Percentiles rank a stretch among this genome's conserved stretches.
Evolutionary conservation across 2,888 invertebrate genomes (phyloP).

Genomic region (Pedicia rivosa): DNA sequence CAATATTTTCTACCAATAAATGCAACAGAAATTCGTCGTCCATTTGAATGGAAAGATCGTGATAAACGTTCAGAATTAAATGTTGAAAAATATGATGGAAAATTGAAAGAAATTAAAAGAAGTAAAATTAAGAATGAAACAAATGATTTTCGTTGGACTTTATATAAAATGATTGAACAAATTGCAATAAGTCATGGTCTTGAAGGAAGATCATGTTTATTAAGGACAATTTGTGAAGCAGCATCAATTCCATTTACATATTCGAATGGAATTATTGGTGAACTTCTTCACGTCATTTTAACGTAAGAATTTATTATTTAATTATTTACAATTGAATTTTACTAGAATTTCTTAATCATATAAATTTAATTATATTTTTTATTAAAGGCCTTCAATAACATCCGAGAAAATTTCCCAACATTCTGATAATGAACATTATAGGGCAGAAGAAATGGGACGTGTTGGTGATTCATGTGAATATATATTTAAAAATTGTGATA

Average conservation of each 20-base stretch:
- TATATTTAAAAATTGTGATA: slow-evolving; percentile 4
- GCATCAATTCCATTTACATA: slow-evolving; percentile 49
- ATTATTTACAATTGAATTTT: background rate
- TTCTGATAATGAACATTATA: slow-evolving; percentile 54
- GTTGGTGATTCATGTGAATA: slow-evolving; percentile 20
- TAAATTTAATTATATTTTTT: too few species aligned
- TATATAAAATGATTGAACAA: slow-evolving; percentile 1
- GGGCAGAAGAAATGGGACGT: slow-evolving; percentile 52
- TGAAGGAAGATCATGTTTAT: slow-evolving; percentile 50
- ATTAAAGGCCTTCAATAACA: slow-evolving; percentile 49
- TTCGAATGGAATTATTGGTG: slow-evolving; percentile 54
- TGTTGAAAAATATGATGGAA: background rate
- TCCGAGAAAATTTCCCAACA: slow-evolving; percentile 44
- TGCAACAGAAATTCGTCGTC: slow-evolving; percentile 11
- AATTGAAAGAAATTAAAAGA: background rate
- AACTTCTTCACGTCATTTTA: slow-evolving; percentile 58
- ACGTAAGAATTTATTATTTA: slow-evolving; percentile 37
- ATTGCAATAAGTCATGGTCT: slow-evolving; percentile 34
- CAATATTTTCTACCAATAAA: slow-evolving; percentile 20
- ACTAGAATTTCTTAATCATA: too few species aligned
- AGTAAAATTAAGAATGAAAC: background rate
- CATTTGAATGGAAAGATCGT: too few species aligned
- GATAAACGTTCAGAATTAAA: background rate
- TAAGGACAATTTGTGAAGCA: slow-evolving; percentile 61
- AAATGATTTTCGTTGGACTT: background rate